phyloP scores from a whole-genome alignment of 2,113 vertebrate genomes.

The Notarius quadriscutis region DNA sequence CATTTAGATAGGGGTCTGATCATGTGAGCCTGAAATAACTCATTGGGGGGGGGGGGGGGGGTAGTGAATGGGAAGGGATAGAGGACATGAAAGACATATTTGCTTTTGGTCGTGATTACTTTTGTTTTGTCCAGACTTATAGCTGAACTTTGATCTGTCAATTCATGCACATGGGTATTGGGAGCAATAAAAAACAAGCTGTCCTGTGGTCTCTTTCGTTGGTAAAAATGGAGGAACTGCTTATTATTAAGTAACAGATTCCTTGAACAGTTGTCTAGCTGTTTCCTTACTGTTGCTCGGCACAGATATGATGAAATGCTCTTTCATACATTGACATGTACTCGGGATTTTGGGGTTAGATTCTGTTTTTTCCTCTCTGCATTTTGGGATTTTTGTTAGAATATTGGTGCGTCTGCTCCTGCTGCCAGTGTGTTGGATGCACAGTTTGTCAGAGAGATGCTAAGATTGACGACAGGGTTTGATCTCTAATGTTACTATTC shows the following conservation, averaged over 20 bases:
- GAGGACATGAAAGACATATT: no score
- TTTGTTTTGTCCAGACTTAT: background rate
- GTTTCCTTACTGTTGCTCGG: background rate
- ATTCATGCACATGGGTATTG: background rate
- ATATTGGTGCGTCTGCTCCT: background rate
- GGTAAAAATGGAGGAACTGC: background rate
- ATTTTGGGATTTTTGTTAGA: background rate
- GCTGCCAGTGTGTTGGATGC: background rate
- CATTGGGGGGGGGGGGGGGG: no score
- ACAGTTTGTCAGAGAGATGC: background rate
- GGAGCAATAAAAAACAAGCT: background rate
- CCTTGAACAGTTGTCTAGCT: background rate
- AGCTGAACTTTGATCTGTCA: background rate
- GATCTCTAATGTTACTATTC: slow-evolving; percentile 79
- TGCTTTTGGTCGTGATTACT: no score
- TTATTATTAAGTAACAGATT: background rate
- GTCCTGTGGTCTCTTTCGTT: background rate
- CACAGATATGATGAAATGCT: background rate
- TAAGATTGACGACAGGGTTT: slow-evolving; percentile 37
- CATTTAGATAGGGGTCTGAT: no score
- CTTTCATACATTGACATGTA: background rate
- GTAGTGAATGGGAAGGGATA: no score
- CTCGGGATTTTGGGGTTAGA: background rate
- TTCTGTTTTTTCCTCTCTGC: background rate
- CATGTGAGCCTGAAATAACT: no score